These are phyloP conservation scores for Hedya salicella DNA, from an alignment of 2,888 invertebrate genomes.

Conservation along the genomic window DNA sequence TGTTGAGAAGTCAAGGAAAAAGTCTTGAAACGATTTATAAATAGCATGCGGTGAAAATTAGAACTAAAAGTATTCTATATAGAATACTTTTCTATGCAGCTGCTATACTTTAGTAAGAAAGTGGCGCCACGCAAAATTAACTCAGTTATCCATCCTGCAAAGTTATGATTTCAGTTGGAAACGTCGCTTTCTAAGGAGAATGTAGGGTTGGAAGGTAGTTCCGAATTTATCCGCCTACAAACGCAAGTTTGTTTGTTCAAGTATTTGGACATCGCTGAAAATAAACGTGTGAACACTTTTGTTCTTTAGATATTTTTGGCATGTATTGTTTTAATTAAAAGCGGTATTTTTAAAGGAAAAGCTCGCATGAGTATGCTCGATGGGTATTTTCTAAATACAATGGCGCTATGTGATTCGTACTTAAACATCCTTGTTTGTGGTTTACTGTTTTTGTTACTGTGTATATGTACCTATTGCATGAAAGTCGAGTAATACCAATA, in stretches of 20 bases:
- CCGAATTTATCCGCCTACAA: slow-evolving; percentile 10
- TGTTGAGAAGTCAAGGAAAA: slow-evolving; percentile 32
- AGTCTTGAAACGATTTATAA: slow-evolving; percentile 15
- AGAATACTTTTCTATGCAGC: too few species aligned
- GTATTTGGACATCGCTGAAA: slow-evolving; percentile 44
- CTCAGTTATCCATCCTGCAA: slow-evolving; percentile 6
- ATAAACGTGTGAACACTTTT: slow-evolving; percentile 41
- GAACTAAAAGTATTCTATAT: slow-evolving; percentile 18
- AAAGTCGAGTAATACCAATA: not conserved
- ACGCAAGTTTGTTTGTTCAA: slow-evolving; percentile 23
- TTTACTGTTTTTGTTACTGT: not conserved
- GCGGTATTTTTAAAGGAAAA: slow-evolving; percentile 28
- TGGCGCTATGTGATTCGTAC: not conserved
- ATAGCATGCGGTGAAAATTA: slow-evolving; percentile 3
- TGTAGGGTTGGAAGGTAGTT: not conserved
- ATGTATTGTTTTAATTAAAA: slow-evolving; percentile 40
- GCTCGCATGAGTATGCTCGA: not conserved
- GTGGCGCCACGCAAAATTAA: slow-evolving; percentile 27
- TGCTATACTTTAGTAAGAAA: slow-evolving; percentile 11
- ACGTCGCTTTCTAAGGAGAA: not conserved
- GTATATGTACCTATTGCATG: not conserved
- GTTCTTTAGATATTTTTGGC: slow-evolving; percentile 38
- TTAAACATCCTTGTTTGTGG: not conserved
- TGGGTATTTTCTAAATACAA: not conserved
- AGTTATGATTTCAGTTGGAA: slow-evolving; percentile 10